Percentiles rank a stretch among this genome's conserved stretches.
Conservation (phyloP, 2,797 vertebrate genomes). For the Chelmon rostratus region DNA sequence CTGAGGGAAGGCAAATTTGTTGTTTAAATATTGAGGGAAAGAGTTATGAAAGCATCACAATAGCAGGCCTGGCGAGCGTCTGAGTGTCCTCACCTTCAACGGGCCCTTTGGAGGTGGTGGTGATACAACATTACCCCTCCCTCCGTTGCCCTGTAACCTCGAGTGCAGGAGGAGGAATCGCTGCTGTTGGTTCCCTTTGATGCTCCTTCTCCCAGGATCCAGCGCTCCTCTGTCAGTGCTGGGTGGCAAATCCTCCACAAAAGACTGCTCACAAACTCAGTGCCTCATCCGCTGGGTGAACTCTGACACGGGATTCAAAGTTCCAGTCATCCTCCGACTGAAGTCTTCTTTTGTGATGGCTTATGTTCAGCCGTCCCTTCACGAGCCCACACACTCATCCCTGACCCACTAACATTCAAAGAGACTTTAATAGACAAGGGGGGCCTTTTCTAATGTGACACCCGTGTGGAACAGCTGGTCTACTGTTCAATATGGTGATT, state of each 20-base stretch:
- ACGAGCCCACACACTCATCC: constrained; percentile 60
- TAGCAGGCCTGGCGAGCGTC: background rate
- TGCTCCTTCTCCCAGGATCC: constrained; percentile 53
- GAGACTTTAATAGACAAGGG: constrained; percentile 59
- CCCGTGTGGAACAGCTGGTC: constrained; percentile 55
- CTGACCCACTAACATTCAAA: constrained; percentile 73
- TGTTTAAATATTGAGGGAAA: constrained; percentile 19
- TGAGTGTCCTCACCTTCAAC: background rate
- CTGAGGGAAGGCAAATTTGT: background rate
- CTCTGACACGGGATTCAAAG: constrained; percentile 79
- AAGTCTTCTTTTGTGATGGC: constrained; percentile 72
- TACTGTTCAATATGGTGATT: constrained; percentile 55
- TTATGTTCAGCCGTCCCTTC: constrained; percentile 59
- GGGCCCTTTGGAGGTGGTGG: constrained; percentile 29
- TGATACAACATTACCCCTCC: constrained; percentile 8
- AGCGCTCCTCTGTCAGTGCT: constrained; percentile 68
- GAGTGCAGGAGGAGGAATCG: constrained; percentile 23
- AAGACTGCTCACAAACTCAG: constrained; percentile 76
- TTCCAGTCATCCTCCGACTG: constrained; percentile 78
- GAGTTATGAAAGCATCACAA: background rate
- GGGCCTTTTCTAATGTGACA: constrained; percentile 41
- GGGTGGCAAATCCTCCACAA: constrained; percentile 76
- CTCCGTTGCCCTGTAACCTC: constrained; percentile 39
- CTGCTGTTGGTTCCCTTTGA: constrained; percentile 59
- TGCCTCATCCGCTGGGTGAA: constrained; percentile 67